Evolutionary conservation across 2,113 vertebrate species (phyloP).

Genomic region (Vicugna pacos): DNA sequence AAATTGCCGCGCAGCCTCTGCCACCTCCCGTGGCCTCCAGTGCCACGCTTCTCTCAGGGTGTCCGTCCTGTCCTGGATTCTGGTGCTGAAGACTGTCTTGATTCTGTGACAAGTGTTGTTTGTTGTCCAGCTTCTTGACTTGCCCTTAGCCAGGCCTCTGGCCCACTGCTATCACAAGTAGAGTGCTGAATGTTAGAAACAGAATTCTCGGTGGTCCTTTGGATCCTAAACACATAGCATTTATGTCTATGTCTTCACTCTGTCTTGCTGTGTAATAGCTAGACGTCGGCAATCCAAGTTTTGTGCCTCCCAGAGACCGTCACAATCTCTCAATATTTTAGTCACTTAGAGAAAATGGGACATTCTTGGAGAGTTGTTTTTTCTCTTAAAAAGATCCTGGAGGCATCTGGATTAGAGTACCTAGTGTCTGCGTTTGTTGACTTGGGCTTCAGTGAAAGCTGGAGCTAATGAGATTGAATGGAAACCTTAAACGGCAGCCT

Average conservation of each 20-base stretch:
- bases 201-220: neutral
- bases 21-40: neutral
- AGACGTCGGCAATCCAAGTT: neutral
- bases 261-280: neutral
- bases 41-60: neutral
- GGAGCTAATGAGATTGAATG: neutral
- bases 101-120: neutral
- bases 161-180: neutral
- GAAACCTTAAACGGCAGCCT: neutral
- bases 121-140: neutral
- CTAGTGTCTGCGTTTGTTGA: neutral
- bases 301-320: too few species aligned
- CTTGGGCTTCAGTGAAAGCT: neutral
- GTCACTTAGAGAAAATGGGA: neutral
- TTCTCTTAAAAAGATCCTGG: neutral
- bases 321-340: neutral
- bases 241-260: neutral
- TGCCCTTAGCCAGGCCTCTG: neutral
- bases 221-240: neutral
- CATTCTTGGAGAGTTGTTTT: neutral
- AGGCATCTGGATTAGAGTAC: neutral
- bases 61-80: neutral
- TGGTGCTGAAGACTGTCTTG: neutral
- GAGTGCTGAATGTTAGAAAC: neutral
- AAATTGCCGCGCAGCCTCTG: neutral